Evolutionary conservation across 2,797 vertebrate species (phyloP).

Genomic region (Tinamus major): DNA sequence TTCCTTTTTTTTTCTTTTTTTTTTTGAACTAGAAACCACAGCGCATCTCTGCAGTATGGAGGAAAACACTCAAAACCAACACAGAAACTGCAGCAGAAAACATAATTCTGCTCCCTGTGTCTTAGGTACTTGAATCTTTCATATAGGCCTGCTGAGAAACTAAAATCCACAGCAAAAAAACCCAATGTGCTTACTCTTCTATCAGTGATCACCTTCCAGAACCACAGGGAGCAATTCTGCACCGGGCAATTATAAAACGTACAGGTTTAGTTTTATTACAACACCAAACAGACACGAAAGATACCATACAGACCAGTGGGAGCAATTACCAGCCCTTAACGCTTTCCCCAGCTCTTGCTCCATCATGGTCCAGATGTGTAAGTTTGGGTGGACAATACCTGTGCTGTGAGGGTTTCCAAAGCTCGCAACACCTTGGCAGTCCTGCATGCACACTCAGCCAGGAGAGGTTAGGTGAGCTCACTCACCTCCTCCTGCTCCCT

Average conservation of each 20-base stretch:
- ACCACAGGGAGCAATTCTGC: background rate
- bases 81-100: background rate
- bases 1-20: no score
- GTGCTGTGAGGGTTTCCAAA: background rate
- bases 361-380: background rate
- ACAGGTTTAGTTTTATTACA: background rate
- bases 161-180: background rate
- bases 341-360: background rate
- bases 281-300: background rate
- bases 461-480: background rate
- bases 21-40: background rate
- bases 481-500: no score
- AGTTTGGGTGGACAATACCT: background rate
- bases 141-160: background rate
- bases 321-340: background rate
- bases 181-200: background rate
- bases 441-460: fast-evolving
- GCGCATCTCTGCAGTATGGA: background rate
- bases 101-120: background rate
- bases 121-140: background rate
- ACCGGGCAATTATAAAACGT: fast-evolving
- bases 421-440: background rate
- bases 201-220: fast-evolving
- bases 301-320: background rate
- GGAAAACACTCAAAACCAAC: background rate